A percentile compares a stretch with the other conserved stretches of the same genome.
phyloP scores from a whole-genome alignment of 1,140 invertebrate genomes.

The Eulimnadia texana region DNA sequence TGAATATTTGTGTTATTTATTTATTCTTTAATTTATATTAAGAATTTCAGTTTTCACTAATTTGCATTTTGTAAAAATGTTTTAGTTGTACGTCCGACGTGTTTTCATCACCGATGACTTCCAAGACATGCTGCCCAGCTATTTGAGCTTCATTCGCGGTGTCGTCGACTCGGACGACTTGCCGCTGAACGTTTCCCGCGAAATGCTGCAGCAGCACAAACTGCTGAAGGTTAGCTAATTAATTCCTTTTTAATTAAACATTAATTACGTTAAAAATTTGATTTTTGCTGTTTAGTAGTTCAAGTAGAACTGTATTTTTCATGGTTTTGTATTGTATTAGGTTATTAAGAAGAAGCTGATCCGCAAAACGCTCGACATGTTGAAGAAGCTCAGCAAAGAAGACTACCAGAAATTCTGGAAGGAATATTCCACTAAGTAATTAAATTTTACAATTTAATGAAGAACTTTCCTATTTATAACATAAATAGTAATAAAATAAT shows the following conservation, averaged over 20 bases:
- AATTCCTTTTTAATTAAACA: background rate
- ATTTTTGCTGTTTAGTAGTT: background rate
- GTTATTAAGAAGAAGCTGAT: slow-evolving; percentile 95
- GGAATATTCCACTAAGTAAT: slow-evolving; percentile 95
- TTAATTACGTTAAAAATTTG: background rate
- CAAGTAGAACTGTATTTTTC: background rate
- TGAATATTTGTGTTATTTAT: background rate
- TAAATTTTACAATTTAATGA: slow-evolving; percentile 26
- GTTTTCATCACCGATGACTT: slow-evolving; percentile 99
- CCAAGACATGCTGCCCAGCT: slow-evolving; percentile 98
- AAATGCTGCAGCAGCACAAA: slow-evolving; percentile 93
- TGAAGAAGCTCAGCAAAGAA: slow-evolving; percentile 87
- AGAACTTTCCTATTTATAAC: background rate
- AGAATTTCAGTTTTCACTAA: no score
- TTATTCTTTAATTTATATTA: no score
- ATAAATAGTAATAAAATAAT: no score
- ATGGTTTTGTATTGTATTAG: slow-evolving; percentile 25
- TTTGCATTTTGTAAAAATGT: no score
- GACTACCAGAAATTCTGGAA: slow-evolving; percentile 95
- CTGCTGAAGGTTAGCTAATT: slow-evolving; percentile 84
- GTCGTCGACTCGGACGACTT: slow-evolving; percentile 99
- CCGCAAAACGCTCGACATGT: slow-evolving; percentile 92
- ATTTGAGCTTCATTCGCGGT: slow-evolving; percentile 84
- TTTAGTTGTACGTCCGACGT: slow-evolving; percentile 79
- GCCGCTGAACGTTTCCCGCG: slow-evolving; percentile 93